Conservation (phyloP, 2,113 vertebrate genomes). For the Indicator indicator region DNA sequence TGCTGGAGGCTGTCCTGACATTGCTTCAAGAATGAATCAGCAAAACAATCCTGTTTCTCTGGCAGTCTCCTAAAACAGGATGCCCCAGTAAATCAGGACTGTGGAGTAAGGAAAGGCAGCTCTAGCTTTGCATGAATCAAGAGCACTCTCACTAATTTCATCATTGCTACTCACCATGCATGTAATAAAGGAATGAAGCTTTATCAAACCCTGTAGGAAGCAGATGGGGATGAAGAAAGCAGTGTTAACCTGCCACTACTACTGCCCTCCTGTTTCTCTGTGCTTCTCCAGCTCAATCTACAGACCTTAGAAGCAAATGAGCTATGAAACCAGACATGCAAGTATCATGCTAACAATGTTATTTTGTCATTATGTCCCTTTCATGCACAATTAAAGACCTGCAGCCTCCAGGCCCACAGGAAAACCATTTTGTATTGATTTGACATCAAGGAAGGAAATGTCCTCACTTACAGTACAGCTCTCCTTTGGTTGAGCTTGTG, state of each 20-base stretch:
- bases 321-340: background rate
- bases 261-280: background rate
- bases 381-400: background rate
- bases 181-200: background rate
- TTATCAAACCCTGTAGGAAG: background rate
- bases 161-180: background rate
- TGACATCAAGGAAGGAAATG: slow-evolving; percentile 21
- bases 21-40: background rate
- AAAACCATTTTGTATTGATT: slow-evolving; percentile 29
- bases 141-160: background rate
- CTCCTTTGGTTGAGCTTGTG: background rate
- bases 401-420: background rate
- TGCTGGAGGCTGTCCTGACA: background rate
- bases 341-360: background rate
- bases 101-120: background rate
- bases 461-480: background rate
- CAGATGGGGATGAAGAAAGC: background rate
- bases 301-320: background rate
- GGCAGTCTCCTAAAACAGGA: background rate
- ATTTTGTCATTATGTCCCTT: background rate
- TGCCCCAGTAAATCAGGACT: background rate
- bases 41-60: background rate
- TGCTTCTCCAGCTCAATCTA: background rate
- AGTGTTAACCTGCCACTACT: background rate
- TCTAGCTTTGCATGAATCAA: background rate